Conservation (phyloP, 2,888 invertebrate species). For the Vanessa cardui region DNA sequence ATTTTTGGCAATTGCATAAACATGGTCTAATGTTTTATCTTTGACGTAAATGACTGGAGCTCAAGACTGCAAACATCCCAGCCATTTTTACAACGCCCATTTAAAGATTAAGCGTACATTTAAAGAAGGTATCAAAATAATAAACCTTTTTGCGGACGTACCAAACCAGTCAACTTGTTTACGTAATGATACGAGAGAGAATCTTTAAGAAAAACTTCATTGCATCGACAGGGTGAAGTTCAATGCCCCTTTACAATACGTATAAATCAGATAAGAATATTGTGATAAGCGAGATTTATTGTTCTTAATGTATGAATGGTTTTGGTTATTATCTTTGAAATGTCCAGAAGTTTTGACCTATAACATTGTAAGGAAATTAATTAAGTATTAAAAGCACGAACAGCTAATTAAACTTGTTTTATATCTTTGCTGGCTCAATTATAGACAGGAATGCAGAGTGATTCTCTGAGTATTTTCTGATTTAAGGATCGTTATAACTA, state of each 20-base stretch:
- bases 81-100: too few species aligned
- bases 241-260: conserved; percentile 26
- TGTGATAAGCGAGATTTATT: background rate
- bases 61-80: background rate
- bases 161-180: conserved; percentile 21
- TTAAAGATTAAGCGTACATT: background rate
- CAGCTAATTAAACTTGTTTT: background rate
- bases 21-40: background rate
- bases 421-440: background rate
- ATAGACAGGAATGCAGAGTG: background rate
- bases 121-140: conserved; percentile 21
- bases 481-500: conserved; percentile 23
- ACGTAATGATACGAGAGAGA: conserved; percentile 13
- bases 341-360: too few species aligned
- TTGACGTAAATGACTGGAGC: background rate
- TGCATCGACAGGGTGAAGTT: conserved; percentile 24
- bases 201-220: conserved; percentile 22
- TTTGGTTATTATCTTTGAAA: too few species aligned
- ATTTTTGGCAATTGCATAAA: conserved; percentile 1
- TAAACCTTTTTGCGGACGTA: conserved; percentile 19
- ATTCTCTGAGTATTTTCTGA: background rate
- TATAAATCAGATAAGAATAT: conserved; percentile 12
- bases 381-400: background rate
- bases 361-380: too few species aligned
- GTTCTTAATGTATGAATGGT: background rate